phyloP scores from a whole-genome alignment of 2,888 invertebrate species.

The Blastobasis adustella region DNA sequence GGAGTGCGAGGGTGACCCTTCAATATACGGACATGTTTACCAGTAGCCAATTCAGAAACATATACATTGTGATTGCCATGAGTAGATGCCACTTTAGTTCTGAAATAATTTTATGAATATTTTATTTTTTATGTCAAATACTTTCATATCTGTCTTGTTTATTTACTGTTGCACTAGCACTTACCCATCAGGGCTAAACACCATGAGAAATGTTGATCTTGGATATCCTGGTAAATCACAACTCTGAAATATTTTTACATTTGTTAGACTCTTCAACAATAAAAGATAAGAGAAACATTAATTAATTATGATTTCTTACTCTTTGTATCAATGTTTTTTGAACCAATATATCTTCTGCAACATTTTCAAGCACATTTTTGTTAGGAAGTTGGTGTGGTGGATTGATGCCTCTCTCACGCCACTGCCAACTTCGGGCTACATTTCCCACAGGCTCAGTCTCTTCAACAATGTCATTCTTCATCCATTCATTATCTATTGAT shows the following conservation, averaged over 20 bases:
- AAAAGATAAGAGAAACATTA: no score
- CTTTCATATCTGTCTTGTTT: neutral
- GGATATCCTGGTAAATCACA: constrained; percentile 84
- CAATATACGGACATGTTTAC: constrained; percentile 84
- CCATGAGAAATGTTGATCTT: constrained; percentile 89
- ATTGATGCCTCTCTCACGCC: constrained; percentile 58
- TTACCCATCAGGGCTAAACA: constrained; percentile 91
- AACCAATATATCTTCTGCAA: constrained; percentile 79
- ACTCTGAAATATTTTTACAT: constrained; percentile 59
- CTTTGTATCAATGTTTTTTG: constrained; percentile 76
- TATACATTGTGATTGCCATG: constrained; percentile 94
- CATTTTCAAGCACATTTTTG: constrained; percentile 72
- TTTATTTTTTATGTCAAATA: neutral
- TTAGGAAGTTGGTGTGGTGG: constrained; percentile 52
- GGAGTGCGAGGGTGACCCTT: constrained; percentile 91
- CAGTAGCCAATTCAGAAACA: constrained; percentile 85
- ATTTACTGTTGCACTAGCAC: constrained; percentile 19
- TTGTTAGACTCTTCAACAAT: neutral
- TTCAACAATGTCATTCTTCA: constrained; percentile 55
- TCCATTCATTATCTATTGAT: constrained; percentile 57
- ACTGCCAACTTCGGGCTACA: constrained; percentile 61
- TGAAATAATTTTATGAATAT: constrained; percentile 33
- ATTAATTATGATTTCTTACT: constrained; percentile 49
- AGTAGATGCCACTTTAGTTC: constrained; percentile 88
- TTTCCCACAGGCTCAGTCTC: constrained; percentile 51